phyloP scores from a whole-genome alignment of 2,113 vertebrate genomes.

The Syngnathoides biaculeatus region DNA sequence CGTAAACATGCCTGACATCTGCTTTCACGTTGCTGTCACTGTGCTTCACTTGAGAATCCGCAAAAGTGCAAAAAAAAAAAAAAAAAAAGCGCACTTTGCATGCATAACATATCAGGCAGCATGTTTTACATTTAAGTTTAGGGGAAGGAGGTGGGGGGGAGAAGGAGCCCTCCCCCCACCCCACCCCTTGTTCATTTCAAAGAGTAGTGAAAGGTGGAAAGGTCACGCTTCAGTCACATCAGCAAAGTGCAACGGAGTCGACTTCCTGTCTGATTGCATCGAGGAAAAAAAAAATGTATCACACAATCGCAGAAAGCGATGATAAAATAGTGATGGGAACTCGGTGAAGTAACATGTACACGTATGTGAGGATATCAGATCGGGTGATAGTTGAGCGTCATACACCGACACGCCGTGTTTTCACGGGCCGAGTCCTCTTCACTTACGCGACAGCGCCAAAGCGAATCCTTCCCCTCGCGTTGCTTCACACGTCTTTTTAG shows the following conservation, averaged over 20 bases:
- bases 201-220: background rate
- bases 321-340: conserved; percentile 2
- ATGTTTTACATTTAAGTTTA: background rate
- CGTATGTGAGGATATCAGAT: background rate
- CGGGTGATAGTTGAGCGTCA: background rate
- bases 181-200: background rate
- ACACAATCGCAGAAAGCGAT: conserved; percentile 2
- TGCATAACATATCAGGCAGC: background rate
- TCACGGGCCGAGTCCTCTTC: background rate
- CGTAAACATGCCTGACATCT: conserved; percentile 50
- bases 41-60: conserved; percentile 34
- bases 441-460: background rate
- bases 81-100: background rate
- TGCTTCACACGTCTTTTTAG: background rate
- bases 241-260: conserved; percentile 7
- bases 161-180: background rate
- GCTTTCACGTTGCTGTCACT: conserved; percentile 27
- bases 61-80: background rate
- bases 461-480: background rate
- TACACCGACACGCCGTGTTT: background rate
- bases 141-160: background rate
- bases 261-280: conserved; percentile 33
- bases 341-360: background rate
- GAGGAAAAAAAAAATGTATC: background rate
- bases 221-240: conserved; percentile 4